A percentile compares a stretch with the other conserved stretches of the same genome.
Conservation (phyloP, 1,140 invertebrate species). For the Orchestia grillus region DNA sequence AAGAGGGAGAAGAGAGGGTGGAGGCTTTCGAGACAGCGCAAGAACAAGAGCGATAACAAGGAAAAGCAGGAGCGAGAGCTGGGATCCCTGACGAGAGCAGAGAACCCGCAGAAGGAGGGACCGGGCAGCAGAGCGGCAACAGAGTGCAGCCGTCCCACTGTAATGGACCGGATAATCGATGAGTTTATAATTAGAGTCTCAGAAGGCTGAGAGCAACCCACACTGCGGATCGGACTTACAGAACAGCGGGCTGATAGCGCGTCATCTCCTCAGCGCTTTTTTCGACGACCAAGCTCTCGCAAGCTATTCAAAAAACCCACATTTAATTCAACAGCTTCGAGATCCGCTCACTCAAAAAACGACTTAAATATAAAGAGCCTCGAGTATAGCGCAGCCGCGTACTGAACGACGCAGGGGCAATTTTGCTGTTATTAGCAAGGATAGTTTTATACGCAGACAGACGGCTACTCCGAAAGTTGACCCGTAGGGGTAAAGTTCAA, state of each 20-base stretch:
- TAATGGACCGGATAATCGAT: constrained; percentile 28
- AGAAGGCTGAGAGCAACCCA: constrained; percentile 9
- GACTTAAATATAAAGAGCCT: not conserved
- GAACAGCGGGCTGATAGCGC: constrained; percentile 6
- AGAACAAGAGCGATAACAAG: not conserved
- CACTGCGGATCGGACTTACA: constrained; percentile 18
- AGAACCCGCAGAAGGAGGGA: not conserved
- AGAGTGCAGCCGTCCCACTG: constrained; percentile 20
- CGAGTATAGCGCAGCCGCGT: not conserved
- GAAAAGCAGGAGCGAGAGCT: not conserved
- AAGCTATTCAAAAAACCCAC: constrained; percentile 4
- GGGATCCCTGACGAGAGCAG: too few relatives aligned
- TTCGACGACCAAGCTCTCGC: not conserved
- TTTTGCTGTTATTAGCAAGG: not conserved
- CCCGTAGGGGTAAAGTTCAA: not conserved
- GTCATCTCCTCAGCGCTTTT: not conserved
- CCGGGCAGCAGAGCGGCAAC: not conserved
- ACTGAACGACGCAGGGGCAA: not conserved
- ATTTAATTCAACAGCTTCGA: constrained; percentile 24
- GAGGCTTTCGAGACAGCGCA: not conserved
- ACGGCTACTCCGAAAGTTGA: not conserved
- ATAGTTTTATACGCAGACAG: not conserved
- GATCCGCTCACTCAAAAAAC: not conserved
- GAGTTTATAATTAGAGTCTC: constrained; percentile 51
- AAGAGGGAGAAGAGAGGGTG: not conserved